A percentile compares a stretch with the other conserved stretches of the same genome.
Conservation (phyloP, 2,113 vertebrate genomes). For the Lepisosteus oculatus region DNA sequence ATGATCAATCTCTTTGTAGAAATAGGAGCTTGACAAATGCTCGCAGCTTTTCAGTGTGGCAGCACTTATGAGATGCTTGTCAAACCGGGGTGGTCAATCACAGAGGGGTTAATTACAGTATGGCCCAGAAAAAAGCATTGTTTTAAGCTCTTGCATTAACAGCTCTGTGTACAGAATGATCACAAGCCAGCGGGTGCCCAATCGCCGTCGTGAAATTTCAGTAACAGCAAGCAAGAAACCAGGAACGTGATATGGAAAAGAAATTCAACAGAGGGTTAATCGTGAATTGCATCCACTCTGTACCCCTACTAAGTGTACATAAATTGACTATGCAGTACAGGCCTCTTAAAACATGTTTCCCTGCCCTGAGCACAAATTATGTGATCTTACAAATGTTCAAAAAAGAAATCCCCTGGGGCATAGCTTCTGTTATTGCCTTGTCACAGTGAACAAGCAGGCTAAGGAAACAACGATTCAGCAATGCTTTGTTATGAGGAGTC, state of each 20-base stretch:
- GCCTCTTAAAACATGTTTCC: constrained; percentile 25
- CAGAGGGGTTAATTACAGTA: too few relatives aligned
- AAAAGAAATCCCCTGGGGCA: constrained; percentile 27
- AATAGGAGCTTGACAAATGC: too few relatives aligned
- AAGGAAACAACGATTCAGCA: constrained; percentile 60
- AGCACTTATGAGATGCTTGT: too few relatives aligned
- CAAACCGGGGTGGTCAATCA: too few relatives aligned
- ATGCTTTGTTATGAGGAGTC: constrained; percentile 60
- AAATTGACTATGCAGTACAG: constrained; percentile 24
- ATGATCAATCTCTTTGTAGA: too few relatives aligned
- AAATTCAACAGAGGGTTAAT: constrained; percentile 13
- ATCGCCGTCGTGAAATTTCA: neutral
- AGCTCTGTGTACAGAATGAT: too few relatives aligned
- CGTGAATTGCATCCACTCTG: constrained; percentile 13
- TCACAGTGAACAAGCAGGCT: constrained; percentile 51
- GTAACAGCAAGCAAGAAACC: neutral
- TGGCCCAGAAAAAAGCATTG: too few relatives aligned
- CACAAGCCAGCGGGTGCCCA: neutral
- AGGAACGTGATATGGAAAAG: constrained; percentile 1
- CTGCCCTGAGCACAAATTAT: constrained; percentile 40
- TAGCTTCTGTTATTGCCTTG: constrained; percentile 45
- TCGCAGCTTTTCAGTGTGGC: too few relatives aligned
- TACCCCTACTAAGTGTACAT: constrained; percentile 25
- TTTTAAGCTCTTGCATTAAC: too few relatives aligned
- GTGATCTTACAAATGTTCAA: constrained; percentile 30